phyloP scores from a whole-genome alignment of 1,140 invertebrate species.

The Triops longicaudatus region DNA sequence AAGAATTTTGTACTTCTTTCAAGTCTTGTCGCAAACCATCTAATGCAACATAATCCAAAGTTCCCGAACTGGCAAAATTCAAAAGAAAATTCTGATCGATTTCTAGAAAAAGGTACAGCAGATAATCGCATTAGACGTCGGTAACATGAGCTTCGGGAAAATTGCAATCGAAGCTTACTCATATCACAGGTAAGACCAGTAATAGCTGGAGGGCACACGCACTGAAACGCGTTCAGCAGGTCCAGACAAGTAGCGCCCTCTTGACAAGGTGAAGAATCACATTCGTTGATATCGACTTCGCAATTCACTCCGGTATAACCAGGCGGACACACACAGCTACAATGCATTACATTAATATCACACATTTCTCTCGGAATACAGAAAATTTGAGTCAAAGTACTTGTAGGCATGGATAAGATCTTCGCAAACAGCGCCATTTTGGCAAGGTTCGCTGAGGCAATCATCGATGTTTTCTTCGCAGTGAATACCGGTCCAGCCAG shows the following conservation, averaged over 20 bases:
- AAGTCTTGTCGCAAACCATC: slow-evolving; percentile 36
- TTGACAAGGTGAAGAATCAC: slow-evolving; percentile 50
- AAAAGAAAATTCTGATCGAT: slow-evolving; percentile 43
- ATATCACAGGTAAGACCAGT: slow-evolving; percentile 36
- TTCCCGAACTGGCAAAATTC: slow-evolving; percentile 46
- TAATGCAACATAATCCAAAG: slow-evolving; percentile 46
- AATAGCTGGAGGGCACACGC: slow-evolving; percentile 47
- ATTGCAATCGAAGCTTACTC: not conserved
- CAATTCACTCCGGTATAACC: slow-evolving; percentile 85
- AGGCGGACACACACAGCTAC: slow-evolving; percentile 66
- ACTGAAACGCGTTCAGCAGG: slow-evolving; percentile 45
- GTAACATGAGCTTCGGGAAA: not conserved
- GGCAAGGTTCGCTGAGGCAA: slow-evolving; percentile 39
- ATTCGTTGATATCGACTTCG: slow-evolving; percentile 71
- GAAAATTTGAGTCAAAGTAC: slow-evolving; percentile 36
- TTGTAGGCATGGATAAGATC: slow-evolving; percentile 30
- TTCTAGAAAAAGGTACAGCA: slow-evolving; percentile 7
- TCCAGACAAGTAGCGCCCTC: slow-evolving; percentile 47
- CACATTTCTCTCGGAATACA: too few relatives aligned
- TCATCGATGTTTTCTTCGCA: slow-evolving; percentile 46
- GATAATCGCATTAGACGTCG: not conserved
- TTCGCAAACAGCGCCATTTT: slow-evolving; percentile 40
- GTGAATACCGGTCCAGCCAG: slow-evolving; percentile 47
- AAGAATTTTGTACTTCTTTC: slow-evolving; percentile 23
- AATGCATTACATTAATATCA: not conserved